A percentile compares a stretch with the other conserved stretches of the same genome.
Evolutionary conservation across 2,113 vertebrate genomes (phyloP).

Genomic region (Amblyopsis rosae): DNA sequence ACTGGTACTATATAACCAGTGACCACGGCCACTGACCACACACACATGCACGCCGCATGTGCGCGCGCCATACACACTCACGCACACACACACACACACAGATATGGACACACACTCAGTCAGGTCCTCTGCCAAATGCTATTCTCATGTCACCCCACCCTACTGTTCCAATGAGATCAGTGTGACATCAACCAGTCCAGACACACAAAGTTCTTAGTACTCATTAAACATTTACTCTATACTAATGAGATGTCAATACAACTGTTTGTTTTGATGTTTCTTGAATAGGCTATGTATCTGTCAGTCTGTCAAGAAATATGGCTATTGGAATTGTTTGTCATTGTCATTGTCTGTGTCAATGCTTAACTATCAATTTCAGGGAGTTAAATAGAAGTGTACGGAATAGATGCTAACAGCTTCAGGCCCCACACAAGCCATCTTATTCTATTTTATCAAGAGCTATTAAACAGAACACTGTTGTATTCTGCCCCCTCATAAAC

Average conservation of each 20-base stretch:
- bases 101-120: neutral
- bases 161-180: constrained; percentile 52
- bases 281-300: too few relatives aligned
- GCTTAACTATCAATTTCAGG: too few relatives aligned
- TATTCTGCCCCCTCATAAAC: constrained; percentile 9
- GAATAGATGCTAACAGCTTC: too few relatives aligned
- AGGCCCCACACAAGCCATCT: neutral
- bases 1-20: constrained; percentile 32
- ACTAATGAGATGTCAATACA: too few relatives aligned
- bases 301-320: too few relatives aligned
- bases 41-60: neutral
- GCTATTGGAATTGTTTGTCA: too few relatives aligned
- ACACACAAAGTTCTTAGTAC: constrained; percentile 7
- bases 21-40: neutral
- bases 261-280: too few relatives aligned
- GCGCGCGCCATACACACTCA: neutral
- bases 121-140: constrained; percentile 40
- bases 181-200: constrained; percentile 13
- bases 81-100: neutral
- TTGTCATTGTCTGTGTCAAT: too few relatives aligned
- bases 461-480: constrained; percentile 1
- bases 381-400: too few relatives aligned
- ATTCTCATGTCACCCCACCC: constrained; percentile 60
- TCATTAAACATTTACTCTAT: too few relatives aligned
- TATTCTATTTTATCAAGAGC: neutral